Conservation (phyloP, 2,113 vertebrate species). For the Porphyrio hochstetteri region DNA sequence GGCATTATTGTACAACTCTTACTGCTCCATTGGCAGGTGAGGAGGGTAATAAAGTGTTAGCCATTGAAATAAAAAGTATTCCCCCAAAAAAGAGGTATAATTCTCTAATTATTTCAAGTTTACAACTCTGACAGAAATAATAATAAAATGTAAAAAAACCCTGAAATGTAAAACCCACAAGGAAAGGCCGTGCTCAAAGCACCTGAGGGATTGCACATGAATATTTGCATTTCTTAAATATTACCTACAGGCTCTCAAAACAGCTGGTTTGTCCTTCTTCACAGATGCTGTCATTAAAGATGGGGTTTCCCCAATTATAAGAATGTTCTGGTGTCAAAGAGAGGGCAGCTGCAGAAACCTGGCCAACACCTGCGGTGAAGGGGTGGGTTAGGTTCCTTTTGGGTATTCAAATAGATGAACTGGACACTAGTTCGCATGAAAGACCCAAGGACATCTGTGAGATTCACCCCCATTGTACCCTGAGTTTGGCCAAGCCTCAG, state of each 20-base stretch:
- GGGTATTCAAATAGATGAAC: neutral
- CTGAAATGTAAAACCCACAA: neutral
- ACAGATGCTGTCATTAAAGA: neutral
- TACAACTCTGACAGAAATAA: neutral
- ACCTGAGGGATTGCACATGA: neutral
- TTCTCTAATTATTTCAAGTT: neutral
- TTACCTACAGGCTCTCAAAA: neutral
- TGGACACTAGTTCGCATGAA: neutral
- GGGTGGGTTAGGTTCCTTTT: accelerated
- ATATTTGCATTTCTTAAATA: neutral
- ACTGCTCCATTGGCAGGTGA: neutral
- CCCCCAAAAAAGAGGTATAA: neutral
- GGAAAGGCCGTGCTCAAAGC: neutral
- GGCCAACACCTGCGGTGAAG: neutral
- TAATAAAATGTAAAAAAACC: neutral
- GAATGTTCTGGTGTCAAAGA: neutral
- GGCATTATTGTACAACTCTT: neutral
- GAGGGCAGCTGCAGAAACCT: neutral
- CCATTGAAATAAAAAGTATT: neutral
- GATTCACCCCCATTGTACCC: accelerated
- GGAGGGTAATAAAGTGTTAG: neutral
- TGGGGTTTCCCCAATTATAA: neutral
- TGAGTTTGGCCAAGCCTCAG: neutral
- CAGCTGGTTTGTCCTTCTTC: neutral
- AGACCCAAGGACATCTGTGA: accelerated